These are phyloP conservation scores for Platyura marginata DNA, from an alignment of 1,140 invertebrate genomes.

Conservation along the genomic window DNA sequence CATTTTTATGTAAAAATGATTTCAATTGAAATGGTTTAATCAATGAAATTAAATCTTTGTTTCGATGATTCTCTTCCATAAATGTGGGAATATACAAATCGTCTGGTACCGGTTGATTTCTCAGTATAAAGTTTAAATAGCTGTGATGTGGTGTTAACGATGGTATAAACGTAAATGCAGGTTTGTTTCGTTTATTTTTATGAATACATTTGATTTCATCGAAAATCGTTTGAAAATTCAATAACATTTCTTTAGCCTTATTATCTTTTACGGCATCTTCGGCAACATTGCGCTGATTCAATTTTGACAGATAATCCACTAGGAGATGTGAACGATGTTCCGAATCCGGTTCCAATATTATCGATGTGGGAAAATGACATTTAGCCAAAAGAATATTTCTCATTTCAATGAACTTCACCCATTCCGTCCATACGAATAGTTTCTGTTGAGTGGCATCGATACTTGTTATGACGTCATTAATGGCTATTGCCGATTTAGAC, in stretches of 20 bases:
- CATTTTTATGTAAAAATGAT: conserved; percentile 5
- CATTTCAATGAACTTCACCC: conserved; percentile 40
- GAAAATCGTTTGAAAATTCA: not conserved
- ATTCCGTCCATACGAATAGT: conserved; percentile 39
- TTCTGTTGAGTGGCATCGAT: conserved; percentile 5
- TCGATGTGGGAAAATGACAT: conserved; percentile 32
- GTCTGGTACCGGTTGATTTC: not conserved
- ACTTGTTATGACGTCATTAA: conserved; percentile 22
- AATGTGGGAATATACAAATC: conserved; percentile 10
- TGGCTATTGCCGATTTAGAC: conserved; percentile 28
- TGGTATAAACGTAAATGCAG: conserved; percentile 1
- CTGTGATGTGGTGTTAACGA: conserved; percentile 3
- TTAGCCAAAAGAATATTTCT: conserved; percentile 29
- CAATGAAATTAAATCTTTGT: conserved; percentile 12
- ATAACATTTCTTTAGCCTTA: conserved; percentile 3
- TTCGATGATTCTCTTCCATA: conserved; percentile 14
- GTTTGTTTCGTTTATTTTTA: conserved; percentile 6
- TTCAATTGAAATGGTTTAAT: conserved; percentile 7
- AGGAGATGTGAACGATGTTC: not conserved
- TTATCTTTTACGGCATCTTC: conserved; percentile 8
- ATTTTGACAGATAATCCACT: not conserved
- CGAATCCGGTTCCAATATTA: conserved; percentile 12
- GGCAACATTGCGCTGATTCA: not conserved
- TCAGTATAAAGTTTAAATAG: conserved; percentile 6
- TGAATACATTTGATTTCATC: conserved; percentile 2